A percentile compares a stretch with the other conserved stretches of the same genome.
Evolutionary conservation across 2,113 vertebrate species (phyloP).

Genomic region (Phoenicopterus ruber): DNA sequence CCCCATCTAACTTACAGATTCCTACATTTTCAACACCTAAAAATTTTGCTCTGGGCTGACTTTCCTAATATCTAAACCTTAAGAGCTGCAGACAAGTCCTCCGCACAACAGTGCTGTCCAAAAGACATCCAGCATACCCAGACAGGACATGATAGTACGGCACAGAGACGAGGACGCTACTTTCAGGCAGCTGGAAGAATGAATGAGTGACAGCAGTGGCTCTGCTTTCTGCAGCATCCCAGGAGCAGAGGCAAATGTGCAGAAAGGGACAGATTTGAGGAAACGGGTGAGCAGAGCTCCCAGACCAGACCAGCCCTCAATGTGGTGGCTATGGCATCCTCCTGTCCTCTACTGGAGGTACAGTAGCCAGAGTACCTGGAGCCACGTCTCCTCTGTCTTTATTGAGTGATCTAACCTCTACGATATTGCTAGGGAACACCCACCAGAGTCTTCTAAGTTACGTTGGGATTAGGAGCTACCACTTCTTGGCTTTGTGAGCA

Average conservation of each 20-base stretch:
- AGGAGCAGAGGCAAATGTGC: not conserved
- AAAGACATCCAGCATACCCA: not conserved
- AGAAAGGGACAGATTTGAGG: not conserved
- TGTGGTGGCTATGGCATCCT: not conserved
- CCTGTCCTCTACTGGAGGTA: not conserved
- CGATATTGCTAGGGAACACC: not conserved
- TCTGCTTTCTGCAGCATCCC: not conserved
- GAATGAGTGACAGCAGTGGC: not conserved
- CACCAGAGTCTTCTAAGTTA: not conserved
- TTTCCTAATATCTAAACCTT: not conserved
- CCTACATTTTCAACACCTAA: not conserved
- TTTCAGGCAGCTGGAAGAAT: not conserved
- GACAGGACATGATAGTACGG: not conserved
- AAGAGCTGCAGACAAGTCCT: not conserved
- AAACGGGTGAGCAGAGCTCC: not conserved
- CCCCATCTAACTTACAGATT: not conserved
- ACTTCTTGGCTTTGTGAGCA: not conserved
- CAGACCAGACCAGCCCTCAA: not conserved
- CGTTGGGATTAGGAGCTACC: not conserved
- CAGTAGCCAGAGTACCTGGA: not conserved
- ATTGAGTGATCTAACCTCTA: not conserved
- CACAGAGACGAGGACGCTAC: not conserved
- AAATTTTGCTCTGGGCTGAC: not conserved
- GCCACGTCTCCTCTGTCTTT: not conserved
- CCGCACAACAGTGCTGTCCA: not conserved